Evolutionary conservation across 2,113 vertebrate species (phyloP), one percentile per base, ranked within the genome.

Genomic region (Puffinus mauretanicus): DNA sequence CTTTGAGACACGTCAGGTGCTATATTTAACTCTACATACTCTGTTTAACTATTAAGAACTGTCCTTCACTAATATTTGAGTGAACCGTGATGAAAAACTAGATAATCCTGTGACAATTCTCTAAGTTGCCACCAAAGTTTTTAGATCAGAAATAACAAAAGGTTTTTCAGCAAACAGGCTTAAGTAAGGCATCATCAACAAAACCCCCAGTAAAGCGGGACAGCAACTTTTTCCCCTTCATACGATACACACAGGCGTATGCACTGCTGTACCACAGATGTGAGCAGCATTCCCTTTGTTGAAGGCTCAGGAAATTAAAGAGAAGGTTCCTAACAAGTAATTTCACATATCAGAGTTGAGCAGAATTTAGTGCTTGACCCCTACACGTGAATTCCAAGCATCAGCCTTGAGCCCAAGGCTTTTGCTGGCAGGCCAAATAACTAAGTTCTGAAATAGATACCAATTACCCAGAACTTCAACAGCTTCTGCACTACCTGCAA

Each of bases 211-310:
- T 11, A n/a, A 27, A 69, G 61, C 32, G 6, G 32, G 34, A 80
- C 42, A 58, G 16, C 12, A 69, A 27, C 5, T 77, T 75, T 49
- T 42, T 13, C 44, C 46, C 11, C 2, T 38, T 29, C 25, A 6
- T 7, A 14, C 0, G 3, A 27, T 3, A 19, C 13, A 30, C 11
- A 11, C 13, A 44, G 27, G 4, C 1, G 0, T 3, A 44, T 55
- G 15, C 49, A 51, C 34, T n/a, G 12, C 15, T 27, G 42, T 9
- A 27, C 5, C 34, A 38, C 36, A 36, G 65, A 25, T 2, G 1
- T 3, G 27, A 69, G 40, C 27, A 71, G 18, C 51, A 21, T 17
- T 54, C 42, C 44, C 34, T 34, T 12, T 15, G 10, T 65, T 12
- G 22, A 72, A 42, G 11, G 52, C 27, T 17, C 9, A 34, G 8